Percentiles rank a stretch among this genome's conserved stretches.
These are phyloP conservation scores for Stegophylla sp. DNA, from an alignment of 2,888 invertebrate species.

Conservation along the genomic window DNA sequence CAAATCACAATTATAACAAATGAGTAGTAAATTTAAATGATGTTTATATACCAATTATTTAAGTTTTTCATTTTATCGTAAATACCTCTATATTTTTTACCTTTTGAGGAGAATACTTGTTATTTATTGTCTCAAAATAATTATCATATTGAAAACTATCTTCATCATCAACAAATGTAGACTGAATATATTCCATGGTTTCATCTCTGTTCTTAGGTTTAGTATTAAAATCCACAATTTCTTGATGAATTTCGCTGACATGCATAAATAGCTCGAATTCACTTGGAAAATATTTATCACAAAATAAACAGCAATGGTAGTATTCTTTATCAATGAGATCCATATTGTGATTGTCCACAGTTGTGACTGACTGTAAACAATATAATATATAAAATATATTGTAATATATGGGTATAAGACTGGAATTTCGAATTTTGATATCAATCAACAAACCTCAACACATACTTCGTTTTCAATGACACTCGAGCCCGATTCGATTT, in stretches of 20 bases:
- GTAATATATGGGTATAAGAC: no score
- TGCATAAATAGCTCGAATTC: constrained; percentile 32
- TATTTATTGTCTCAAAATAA: constrained; percentile 14
- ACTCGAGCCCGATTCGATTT: constrained; percentile 22
- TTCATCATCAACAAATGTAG: constrained; percentile 6
- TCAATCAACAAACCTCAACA: neutral
- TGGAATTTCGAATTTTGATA: neutral
- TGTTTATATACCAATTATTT: no score
- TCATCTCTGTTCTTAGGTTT: constrained; percentile 10
- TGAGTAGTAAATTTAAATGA: no score
- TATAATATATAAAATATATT: no score
- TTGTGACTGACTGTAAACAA: neutral
- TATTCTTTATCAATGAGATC: constrained; percentile 35
- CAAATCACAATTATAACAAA: no score
- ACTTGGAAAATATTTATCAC: constrained; percentile 36
- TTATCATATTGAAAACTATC: constrained; percentile 32
- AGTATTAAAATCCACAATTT: neutral
- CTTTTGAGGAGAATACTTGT: neutral
- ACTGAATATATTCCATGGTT: constrained; percentile 27
- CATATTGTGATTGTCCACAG: neutral
- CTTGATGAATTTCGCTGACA: constrained; percentile 26
- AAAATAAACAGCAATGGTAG: constrained; percentile 52
- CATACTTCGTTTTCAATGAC: constrained; percentile 3
- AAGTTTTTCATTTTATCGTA: no score
- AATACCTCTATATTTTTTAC: neutral